These are phyloP conservation scores for Hylia prasina DNA, from an alignment of 2,113 vertebrate species.

Conservation along the genomic window DNA sequence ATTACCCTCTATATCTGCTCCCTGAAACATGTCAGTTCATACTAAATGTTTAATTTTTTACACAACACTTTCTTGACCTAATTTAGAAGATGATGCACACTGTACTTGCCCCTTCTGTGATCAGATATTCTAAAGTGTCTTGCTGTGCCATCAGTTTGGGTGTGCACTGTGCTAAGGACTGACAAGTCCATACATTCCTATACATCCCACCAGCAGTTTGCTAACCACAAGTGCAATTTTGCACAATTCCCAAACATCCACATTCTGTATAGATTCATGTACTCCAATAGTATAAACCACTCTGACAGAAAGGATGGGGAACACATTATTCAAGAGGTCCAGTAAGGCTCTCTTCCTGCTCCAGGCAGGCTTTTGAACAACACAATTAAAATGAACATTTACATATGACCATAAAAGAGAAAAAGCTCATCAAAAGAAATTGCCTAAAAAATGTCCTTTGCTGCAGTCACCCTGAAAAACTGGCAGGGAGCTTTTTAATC, in stretches of 20 bases:
- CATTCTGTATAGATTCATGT: neutral
- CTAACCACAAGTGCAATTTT: neutral
- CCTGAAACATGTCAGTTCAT: neutral
- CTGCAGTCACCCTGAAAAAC: neutral
- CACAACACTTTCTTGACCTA: neutral
- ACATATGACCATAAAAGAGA: conserved; percentile 23
- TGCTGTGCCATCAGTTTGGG: neutral
- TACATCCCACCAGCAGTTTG: neutral
- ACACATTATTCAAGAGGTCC: neutral
- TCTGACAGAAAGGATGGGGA: neutral
- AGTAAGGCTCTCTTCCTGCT: neutral
- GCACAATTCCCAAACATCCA: neutral
- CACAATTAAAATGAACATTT: neutral
- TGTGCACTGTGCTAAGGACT: neutral
- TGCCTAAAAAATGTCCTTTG: neutral
- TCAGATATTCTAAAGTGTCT: neutral
- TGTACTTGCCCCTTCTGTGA: neutral
- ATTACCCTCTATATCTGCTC: neutral
- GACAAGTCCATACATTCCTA: neutral
- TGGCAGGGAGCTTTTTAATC: neutral
- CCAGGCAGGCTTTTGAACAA: neutral
- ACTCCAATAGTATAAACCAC: neutral
- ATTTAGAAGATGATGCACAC: neutral
- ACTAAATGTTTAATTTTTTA: neutral
- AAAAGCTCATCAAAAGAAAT: neutral